Evolutionary conservation across 2,888 invertebrate species (phyloP), one percentile per base, ranked within the genome.

Genomic region (Caenorhabditis macrosperma): DNA sequence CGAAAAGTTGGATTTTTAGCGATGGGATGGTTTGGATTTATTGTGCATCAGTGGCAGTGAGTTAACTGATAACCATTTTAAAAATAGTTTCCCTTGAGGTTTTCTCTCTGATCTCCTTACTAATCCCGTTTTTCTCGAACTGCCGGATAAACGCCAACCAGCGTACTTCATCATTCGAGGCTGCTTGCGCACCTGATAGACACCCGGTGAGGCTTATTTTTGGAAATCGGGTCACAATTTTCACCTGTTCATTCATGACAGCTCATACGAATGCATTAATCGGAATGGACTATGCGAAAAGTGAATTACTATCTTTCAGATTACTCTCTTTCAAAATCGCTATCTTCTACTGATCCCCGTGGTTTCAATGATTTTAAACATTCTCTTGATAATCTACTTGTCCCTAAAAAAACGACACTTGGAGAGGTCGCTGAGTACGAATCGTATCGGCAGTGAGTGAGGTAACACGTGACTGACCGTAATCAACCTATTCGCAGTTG

Each of bases 141-240:
- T 67, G 67, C 33, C 57, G 41, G 7, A 33, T 67, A 1, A 67
- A 46, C n/a, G 57, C 44, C 15, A 67, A 67, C 35, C 67, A 67
- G 33, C 44, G 67, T 24, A 57, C 20, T 22, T 52, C 30, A 1
- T 20, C 46, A 1, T 67, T 30, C 24, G 46, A 57, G 20, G 57
- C 57, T 1, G 57, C 55, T 1, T 67, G 67, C 24, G 17, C 20
- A 12, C 38, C 38, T 20, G 5, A n/a, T 7, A 17, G 66, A 30
- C 66, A 67, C 44, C 26, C 41, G 22, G 50, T 54, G 12, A 41
- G 30, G 6, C 4, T 46, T 46, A 7, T 48, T 2, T 22, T 24
- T 48, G n/a, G n/a, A n/a, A n/a, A n/a, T n/a, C n/a, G n/a, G n/a
- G n/a, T n/a, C n/a, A 20, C 46, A 20, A 46, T 46, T 41, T 10